These are phyloP conservation scores for Papilio polyxenes DNA, from an alignment of 1,140 invertebrate species.

Conservation along the genomic window DNA sequence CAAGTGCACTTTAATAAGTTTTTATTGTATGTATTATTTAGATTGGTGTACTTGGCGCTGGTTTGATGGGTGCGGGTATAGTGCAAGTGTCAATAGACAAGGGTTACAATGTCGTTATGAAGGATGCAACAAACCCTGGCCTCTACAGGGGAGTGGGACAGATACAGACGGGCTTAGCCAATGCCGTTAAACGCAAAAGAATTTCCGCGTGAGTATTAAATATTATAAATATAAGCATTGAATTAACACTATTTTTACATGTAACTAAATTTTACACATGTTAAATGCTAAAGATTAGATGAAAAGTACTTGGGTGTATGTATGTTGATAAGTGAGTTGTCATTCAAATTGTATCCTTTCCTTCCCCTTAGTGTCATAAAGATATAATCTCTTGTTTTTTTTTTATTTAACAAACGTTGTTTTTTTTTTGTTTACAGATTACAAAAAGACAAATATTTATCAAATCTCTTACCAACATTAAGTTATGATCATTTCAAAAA, in stretches of 20 bases:
- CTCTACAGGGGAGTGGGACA: slow-evolving; percentile 94
- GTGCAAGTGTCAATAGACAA: slow-evolving; percentile 99
- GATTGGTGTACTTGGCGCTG: slow-evolving; percentile 96
- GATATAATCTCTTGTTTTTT: not conserved
- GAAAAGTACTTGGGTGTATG: too few species aligned
- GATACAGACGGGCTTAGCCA: slow-evolving; percentile 91
- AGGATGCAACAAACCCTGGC: slow-evolving; percentile 92
- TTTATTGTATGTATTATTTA: slow-evolving; percentile 55
- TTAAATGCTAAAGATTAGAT: too few species aligned
- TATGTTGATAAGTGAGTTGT: too few species aligned
- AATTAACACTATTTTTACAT: not conserved
- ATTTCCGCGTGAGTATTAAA: slow-evolving; percentile 82
- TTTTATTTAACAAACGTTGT: not conserved
- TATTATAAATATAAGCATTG: not conserved
- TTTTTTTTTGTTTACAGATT: slow-evolving; percentile 78
- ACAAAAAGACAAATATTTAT: slow-evolving; percentile 89
- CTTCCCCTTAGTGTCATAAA: too few species aligned
- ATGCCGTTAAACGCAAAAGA: slow-evolving; percentile 91
- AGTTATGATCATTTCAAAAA: slow-evolving; percentile 93
- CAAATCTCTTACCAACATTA: slow-evolving; percentile 90
- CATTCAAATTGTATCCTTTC: too few species aligned
- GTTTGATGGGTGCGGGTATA: slow-evolving; percentile 99
- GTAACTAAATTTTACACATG: not conserved
- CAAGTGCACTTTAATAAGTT: slow-evolving; percentile 9
- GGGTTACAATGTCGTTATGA: slow-evolving; percentile 93